A percentile compares a stretch with the other conserved stretches of the same genome.
Conservation (phyloP, 2,888 invertebrate species). For the Ophioninae sp. region DNA sequence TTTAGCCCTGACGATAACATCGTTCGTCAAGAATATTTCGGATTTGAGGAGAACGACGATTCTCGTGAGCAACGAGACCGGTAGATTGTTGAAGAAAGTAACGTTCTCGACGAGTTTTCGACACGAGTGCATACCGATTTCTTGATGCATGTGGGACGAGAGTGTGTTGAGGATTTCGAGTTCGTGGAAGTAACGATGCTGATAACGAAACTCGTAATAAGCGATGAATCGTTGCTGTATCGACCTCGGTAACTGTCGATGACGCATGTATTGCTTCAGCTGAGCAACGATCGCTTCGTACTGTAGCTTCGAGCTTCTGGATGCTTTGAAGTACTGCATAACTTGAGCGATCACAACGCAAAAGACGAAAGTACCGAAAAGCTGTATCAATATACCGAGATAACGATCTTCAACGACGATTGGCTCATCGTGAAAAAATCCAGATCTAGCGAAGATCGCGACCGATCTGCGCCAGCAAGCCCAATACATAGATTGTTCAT, state of each 20-base stretch:
- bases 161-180: conserved; percentile 74
- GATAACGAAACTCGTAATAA: conserved; percentile 77
- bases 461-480: conserved; percentile 70
- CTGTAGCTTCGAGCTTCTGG: conserved; percentile 73
- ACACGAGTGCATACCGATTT: conserved; percentile 83
- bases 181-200: conserved; percentile 75
- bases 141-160: conserved; percentile 79
- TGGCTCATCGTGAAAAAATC: conserved; percentile 69
- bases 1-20: conserved; percentile 82
- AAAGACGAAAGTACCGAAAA: conserved; percentile 69
- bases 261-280: conserved; percentile 76
- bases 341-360: conserved; percentile 72
- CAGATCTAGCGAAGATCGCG: conserved; percentile 72
- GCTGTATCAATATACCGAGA: conserved; percentile 67
- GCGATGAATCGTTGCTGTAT: conserved; percentile 72
- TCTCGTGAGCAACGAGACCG: conserved; percentile 80
- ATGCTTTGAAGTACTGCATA: conserved; percentile 74
- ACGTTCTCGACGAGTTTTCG: conserved; percentile 83
- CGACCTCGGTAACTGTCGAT: conserved; percentile 73
- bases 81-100: conserved; percentile 82
- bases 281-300: conserved; percentile 74
- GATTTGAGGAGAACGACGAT: conserved; percentile 82
- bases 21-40: conserved; percentile 83
- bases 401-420: conserved; percentile 71
- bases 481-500: conserved; percentile 66